Evolutionary conservation across 2,888 invertebrate species (phyloP), one percentile per base, ranked within the genome.

Genomic region (Volucella zonaria): DNA sequence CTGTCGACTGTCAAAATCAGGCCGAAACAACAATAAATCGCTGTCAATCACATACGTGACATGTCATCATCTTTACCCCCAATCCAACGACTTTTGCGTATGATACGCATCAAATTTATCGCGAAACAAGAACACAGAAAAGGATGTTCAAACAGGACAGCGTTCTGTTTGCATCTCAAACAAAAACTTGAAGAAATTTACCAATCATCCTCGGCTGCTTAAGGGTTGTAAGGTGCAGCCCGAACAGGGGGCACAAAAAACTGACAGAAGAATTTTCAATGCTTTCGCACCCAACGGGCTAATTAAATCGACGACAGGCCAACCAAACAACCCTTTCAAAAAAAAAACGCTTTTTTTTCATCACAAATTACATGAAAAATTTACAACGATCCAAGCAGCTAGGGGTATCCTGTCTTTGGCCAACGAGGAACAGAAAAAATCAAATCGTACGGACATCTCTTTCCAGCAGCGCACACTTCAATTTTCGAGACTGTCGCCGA

Each of bases 41-140:
- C 86, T 88, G 89, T 90, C 90, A 89, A 89, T 89, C 88, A 88
- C 89, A 89, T 87, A 89, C 89, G 90, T 87, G 87, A 83, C 80
- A 75, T 64, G 64, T 61, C 79, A 75, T 47, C 68, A n/a, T 38
- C 31, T 64, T 31, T 15, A 11, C 47, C 11, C 38, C 40, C n/a
- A 2, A 43, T 9, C 40, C 15, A 15, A 10, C 10, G 47, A n/a
- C 77, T 8, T 11, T 42, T 42, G 67, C 61, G 40, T 51, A 62
- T 82, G 70, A 71, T 77, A 77, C 66, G 66, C 66, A 6, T 31
- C 6, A 71, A 78, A 68, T 78, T 64, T 64, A n/a, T 31, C 76
- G 15, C 58, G 12, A 11, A 31, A 31, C 6, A 38, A 15, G 54
- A 74, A 49, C 11, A 68, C 51, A 10, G 4, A 38, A 18, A 15